Evolutionary conservation across 2,797 vertebrate species (phyloP).

Genomic region (Malurus leucopterus): DNA sequence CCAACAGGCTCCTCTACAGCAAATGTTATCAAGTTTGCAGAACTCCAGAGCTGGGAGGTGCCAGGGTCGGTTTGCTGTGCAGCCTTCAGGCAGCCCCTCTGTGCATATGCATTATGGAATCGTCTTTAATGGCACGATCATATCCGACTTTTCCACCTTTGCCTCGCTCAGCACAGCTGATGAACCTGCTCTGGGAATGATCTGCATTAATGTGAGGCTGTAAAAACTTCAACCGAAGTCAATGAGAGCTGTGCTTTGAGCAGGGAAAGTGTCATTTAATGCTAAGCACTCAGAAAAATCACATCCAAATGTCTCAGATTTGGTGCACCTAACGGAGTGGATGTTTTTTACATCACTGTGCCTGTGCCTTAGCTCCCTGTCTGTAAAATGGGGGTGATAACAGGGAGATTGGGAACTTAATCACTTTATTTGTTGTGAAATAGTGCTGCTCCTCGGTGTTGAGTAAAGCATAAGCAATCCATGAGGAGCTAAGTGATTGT

Average conservation of each 20-base stretch:
- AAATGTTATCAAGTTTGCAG: background rate
- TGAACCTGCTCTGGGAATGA: constrained; percentile 45
- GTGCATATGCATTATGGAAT: background rate
- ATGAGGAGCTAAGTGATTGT: background rate
- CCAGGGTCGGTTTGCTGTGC: constrained; percentile 7
- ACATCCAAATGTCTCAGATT: constrained; percentile 19
- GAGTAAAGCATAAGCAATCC: background rate
- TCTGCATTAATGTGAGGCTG: constrained; percentile 46
- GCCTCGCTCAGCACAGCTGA: background rate
- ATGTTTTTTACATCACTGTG: background rate
- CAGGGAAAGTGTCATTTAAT: constrained; percentile 38
- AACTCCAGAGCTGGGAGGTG: background rate
- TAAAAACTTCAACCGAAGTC: constrained; percentile 33
- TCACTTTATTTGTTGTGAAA: constrained; percentile 26
- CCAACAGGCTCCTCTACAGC: background rate
- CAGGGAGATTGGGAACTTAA: constrained; percentile 14
- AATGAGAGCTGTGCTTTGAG: constrained; percentile 27
- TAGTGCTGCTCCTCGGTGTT: background rate
- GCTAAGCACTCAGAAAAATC: constrained; percentile 38
- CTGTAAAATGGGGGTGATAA: constrained; percentile 7
- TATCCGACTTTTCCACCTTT: constrained; percentile 19
- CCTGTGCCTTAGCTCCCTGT: background rate
- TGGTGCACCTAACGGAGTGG: background rate
- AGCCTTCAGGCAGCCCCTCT: constrained; percentile 10
- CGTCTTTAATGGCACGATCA: background rate